Conservation (phyloP, 1,140 invertebrate genomes). For the Calosoma granatense region DNA sequence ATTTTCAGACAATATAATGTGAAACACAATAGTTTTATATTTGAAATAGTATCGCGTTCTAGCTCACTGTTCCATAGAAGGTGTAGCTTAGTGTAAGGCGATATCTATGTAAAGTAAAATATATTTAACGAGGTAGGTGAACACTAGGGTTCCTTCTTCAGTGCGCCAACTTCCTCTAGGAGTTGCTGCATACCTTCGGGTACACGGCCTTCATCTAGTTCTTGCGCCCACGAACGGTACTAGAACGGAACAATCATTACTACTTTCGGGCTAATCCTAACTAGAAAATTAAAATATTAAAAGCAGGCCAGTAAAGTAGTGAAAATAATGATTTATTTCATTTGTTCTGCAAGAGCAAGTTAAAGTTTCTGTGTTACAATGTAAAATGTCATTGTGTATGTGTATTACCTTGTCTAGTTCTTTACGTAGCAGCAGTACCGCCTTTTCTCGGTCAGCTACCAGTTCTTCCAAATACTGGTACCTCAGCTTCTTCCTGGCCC, state of each 20-base stretch:
- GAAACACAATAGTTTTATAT: too few species aligned
- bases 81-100: too few species aligned
- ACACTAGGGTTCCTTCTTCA: slow-evolving; percentile 43
- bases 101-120: too few species aligned
- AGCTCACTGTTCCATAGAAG: too few species aligned
- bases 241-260: slow-evolving; percentile 35
- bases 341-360: too few species aligned
- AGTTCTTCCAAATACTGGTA: slow-evolving; percentile 97
- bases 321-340: too few species aligned
- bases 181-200: slow-evolving; percentile 66
- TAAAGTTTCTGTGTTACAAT: not conserved
- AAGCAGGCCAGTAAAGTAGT: too few species aligned
- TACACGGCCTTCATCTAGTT: slow-evolving; percentile 64
- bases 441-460: slow-evolving; percentile 85
- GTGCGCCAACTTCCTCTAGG: slow-evolving; percentile 53
- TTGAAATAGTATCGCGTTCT: too few species aligned
- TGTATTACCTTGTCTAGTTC: slow-evolving; percentile 80
- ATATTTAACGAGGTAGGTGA: too few species aligned
- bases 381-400: not conserved
- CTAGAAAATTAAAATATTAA: too few species aligned
- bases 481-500: slow-evolving; percentile 90
- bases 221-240: slow-evolving; percentile 70
- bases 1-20: too few species aligned
- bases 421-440: slow-evolving; percentile 78
- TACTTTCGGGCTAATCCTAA: too few species aligned